Evolutionary conservation across 2,888 invertebrate species (phyloP), one percentile per base, ranked within the genome.

Genomic region (Diarsia dahlii): DNA sequence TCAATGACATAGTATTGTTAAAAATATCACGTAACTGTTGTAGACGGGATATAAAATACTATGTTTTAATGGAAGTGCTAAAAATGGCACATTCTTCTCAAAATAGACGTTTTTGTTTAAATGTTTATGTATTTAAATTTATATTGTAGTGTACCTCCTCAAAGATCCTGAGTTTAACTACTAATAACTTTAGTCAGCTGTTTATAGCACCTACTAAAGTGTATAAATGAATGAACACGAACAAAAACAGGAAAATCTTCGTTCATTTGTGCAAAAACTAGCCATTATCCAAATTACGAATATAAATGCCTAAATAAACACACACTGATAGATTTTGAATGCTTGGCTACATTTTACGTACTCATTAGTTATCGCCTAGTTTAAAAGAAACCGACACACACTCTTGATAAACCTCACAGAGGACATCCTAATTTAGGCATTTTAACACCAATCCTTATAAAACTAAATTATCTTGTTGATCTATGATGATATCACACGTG

Each of bases 401-500:
- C 18, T 12, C 15, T 34, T 28, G n/a, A 13, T 0, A 3, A 39
- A 12, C 52, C 66, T 77, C 78, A 63, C 45, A 65, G 75, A 78
- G 68, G 52, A 34, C 56, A 1, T 28, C 1, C 18, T 8, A 45
- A 63, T 50, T n/a, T 76, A 83, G 80, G 74, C 70, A 86, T 28
- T 52, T 50, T 45, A 28, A 52, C 9, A 48, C 12, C 23, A 45
- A 60, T 50, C 13, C 9, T 0, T 18, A n/a, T 60, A 2, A 1
- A 46, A 20, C 34, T 6, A 6, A 77, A n/a, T 12, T 76, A 52
- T 72, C 52, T 46, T 10, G 5, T 23, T 75, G 67, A 39, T 84
- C 76, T 81, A 23, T 78, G 79, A 67, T 52, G 68, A 62, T 23
- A 67, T 70, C 69, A 74, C 82, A 78, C 82, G 72, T 74, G 76